phyloP scores from a whole-genome alignment of 2,113 vertebrate genomes.

The Corapipo altera region DNA sequence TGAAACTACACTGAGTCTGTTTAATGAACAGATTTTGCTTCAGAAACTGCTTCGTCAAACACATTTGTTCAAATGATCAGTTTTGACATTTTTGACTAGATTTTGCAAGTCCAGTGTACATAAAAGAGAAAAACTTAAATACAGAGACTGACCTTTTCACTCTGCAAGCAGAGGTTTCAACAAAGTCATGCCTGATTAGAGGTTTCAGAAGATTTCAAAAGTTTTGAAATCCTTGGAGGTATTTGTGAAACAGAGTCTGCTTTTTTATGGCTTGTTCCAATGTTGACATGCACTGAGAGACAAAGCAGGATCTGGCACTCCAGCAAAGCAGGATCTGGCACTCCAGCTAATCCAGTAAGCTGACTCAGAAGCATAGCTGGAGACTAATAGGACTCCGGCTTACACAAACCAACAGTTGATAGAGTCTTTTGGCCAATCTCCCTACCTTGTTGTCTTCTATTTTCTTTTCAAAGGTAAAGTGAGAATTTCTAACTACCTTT shows the following conservation, averaged over 20 bases:
- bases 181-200: constrained; percentile 2
- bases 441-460: neutral
- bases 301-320: neutral
- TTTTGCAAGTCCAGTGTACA: constrained; percentile 51
- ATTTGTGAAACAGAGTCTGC: constrained; percentile 3
- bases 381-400: neutral
- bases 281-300: neutral
- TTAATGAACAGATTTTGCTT: neutral
- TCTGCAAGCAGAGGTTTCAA: constrained; percentile 50
- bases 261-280: neutral
- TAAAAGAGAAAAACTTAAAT: constrained; percentile 16
- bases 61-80: neutral
- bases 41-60: neutral
- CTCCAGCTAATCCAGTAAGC: neutral
- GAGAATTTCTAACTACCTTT: neutral
- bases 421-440: neutral
- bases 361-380: neutral
- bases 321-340: neutral
- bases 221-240: neutral
- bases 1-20: neutral
- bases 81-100: neutral
- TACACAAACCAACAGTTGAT: neutral
- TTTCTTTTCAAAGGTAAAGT: neutral
- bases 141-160: constrained; percentile 48
- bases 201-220: constrained; percentile 32